Evolutionary conservation across 2,113 vertebrate species (phyloP), one percentile per base, ranked within the genome.

Genomic region (rabbit (Oryctolagus cuniculus)): DNA sequence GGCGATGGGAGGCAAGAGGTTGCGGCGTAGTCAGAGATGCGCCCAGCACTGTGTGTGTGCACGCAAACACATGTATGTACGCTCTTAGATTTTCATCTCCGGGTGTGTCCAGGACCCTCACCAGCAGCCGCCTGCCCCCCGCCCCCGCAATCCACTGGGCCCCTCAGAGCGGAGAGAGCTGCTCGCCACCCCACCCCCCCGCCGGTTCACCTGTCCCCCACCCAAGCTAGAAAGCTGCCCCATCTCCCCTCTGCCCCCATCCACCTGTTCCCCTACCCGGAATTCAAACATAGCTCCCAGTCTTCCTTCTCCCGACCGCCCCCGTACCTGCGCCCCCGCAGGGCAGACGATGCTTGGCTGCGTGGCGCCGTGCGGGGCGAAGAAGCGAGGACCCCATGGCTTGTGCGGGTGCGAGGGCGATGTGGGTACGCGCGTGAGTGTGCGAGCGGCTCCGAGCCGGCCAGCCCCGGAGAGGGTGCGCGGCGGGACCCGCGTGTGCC

Each of bases 281-380:
- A 95, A 97, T 96, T 96, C 94, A 24, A 81, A 90, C 64, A 90
- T 79, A 22, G 89, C 87, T 89, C 63, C 27, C 70, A 15, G 49
- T 63, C 74, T n/a, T 75, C 49, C 75, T 58, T 36, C 80, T 75
- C 79, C 25, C 87, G 4, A 58, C 70, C 69, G 69, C 91, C 84
- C 70, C 82, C 44, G 12, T 97, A 96, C 97, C 97, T 97, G 96
- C 96, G 89, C 94, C 91, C 94, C 86, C 75, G 87, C 83, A 75
- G 69, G 95, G 96, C 87, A 75, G 93, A 89, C 1, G 91, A 49
- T 21, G 90, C 78, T 87, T 3, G 24, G 90, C 87, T 51, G 90
- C 75, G 34, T n/a, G 31, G 96, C 70, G 66, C 51, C 13, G 95
- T 25, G 67, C 80, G 17, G 67, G 80, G 74, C 38, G 64, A 69